Evolutionary conservation across 2,888 invertebrate species (phyloP).

Genomic region (Ochropacha duplaris): DNA sequence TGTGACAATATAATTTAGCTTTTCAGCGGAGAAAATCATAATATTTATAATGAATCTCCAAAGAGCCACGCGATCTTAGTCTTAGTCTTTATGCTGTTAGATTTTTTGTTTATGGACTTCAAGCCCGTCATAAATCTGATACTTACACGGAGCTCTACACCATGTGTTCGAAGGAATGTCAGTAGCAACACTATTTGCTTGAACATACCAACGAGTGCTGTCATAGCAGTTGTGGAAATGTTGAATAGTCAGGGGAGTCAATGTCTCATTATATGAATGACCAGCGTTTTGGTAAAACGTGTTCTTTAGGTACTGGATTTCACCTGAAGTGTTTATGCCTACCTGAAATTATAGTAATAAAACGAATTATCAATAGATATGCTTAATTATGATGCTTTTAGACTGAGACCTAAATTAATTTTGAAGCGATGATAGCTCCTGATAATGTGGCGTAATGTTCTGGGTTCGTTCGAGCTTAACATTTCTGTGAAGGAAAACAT

Average conservation of each 20-base stretch:
- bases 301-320: slow-evolving; percentile 84
- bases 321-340: slow-evolving; percentile 83
- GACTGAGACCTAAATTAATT: too few species aligned
- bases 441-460: too few species aligned
- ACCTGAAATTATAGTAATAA: background rate
- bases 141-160: slow-evolving; percentile 85
- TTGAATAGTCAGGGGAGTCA: slow-evolving; percentile 40
- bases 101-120: too few species aligned
- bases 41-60: too few species aligned
- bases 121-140: background rate
- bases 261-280: slow-evolving; percentile 67
- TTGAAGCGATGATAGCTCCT: too few species aligned
- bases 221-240: slow-evolving; percentile 80
- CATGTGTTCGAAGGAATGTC: slow-evolving; percentile 86
- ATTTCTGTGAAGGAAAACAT: too few species aligned
- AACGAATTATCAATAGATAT: background rate
- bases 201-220: slow-evolving; percentile 79
- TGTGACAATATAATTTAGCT: too few species aligned
- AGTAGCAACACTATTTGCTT: slow-evolving; percentile 74
- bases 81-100: too few species aligned
- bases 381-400: too few species aligned
- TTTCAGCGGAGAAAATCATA: too few species aligned
- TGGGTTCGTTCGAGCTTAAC: too few species aligned
- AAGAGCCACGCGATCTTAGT: too few species aligned
- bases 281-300: slow-evolving; percentile 77